Conservation (phyloP, 1,140 invertebrate genomes). For the Microplitis mediator region DNA sequence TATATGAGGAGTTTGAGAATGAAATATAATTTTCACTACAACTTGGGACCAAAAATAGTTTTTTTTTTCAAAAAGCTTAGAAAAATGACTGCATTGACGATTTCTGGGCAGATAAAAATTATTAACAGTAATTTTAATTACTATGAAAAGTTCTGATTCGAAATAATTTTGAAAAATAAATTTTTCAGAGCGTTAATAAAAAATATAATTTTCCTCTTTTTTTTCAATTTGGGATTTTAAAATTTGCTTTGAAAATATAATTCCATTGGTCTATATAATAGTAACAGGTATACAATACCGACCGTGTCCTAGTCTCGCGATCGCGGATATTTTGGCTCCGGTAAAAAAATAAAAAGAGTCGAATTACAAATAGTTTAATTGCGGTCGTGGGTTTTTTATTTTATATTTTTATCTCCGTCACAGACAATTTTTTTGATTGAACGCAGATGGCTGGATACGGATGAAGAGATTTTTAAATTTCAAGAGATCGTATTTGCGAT, state of each 20-base stretch:
- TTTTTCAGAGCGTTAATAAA: no score
- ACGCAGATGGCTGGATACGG: constrained; percentile 12
- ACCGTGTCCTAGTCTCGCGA: neutral
- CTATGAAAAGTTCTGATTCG: no score
- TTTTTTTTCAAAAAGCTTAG: no score
- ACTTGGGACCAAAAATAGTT: no score
- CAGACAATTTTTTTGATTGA: constrained; percentile 11
- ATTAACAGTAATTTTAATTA: no score
- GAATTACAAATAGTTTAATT: constrained; percentile 30
- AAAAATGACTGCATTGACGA: no score
- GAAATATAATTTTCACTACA: no score
- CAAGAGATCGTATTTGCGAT: constrained; percentile 14
- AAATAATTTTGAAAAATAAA: no score
- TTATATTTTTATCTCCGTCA: neutral
- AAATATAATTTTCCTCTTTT: no score
- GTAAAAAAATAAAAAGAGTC: neutral
- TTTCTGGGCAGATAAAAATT: no score
- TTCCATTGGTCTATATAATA: neutral
- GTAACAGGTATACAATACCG: neutral
- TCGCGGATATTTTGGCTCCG: neutral
- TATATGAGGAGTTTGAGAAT: no score
- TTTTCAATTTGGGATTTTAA: no score
- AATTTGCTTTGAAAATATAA: constrained; percentile 35
- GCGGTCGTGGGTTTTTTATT: constrained; percentile 3
- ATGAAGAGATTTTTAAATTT: constrained; percentile 22